Base-by-base conservation (phyloP, 2,797 vertebrate species). In the Coendou prehensilis region DNA sequence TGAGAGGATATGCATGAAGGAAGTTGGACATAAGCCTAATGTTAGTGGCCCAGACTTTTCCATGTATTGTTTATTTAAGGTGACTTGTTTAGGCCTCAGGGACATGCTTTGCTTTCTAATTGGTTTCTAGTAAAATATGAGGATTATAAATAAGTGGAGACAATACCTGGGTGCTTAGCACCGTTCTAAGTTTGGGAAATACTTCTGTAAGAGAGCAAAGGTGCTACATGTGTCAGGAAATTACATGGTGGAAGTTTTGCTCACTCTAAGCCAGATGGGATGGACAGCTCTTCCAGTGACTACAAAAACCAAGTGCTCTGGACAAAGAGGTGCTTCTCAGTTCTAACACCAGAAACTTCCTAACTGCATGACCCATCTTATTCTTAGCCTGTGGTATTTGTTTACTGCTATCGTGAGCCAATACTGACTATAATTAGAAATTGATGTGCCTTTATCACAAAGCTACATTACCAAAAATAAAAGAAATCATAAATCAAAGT, bases 61-160 rank as follows among this genome's bases (percentile, higher is more conserved):
- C 97, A 93, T 4, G 84, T 97, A 97, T 97, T 98, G 97, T 98
- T 95, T 89, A 85, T 71, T 87, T 96, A 90, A 94, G 52, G 81
- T 91, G 94, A 64, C 81, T 90, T 75, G 33, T 76, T 76, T 87
- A 87, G 81, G 54, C 85, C 93, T 89, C 93, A 97, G 89, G 91
- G 73, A 97, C 96, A 95, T 81, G n/a, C 87, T 95, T 89, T 96
- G 86, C 87, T 73, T 96, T 92, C 54, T 94, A 95, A 94, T n/a
- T 89, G 80, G 17, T 89, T 94, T 81, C 76, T 95, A 96, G 88
- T 63, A 91, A 96, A 95, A 63, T 45, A 92, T 59, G 75, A 57
- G 52, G 86, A 76, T 89, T 97, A 82, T 86, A 97, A 97, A 83
- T 96, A 96, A 91, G 11, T 81, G 33, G 45, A 96, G 78, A 90